phyloP scores from a whole-genome alignment of 2,797 vertebrate species.

The Syngnathus rostellatus region DNA sequence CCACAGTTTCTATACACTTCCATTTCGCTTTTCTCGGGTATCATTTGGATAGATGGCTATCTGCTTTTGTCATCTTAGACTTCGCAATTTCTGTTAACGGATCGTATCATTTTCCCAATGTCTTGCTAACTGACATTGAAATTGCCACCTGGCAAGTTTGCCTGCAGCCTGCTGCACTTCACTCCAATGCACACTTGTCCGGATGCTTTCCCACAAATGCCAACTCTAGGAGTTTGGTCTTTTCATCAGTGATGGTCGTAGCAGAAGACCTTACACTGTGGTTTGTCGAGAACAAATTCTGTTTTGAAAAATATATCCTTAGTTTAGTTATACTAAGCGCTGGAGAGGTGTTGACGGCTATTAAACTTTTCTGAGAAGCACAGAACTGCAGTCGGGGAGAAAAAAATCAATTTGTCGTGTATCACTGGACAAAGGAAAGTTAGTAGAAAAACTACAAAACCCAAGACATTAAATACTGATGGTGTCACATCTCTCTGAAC shows the following conservation, averaged over 20 bases:
- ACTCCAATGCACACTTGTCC: neutral
- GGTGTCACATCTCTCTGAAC: neutral
- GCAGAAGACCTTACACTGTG: neutral
- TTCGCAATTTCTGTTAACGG: neutral
- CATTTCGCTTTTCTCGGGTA: neutral
- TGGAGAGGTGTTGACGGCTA: neutral
- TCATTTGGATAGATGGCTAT: neutral
- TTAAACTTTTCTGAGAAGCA: neutral
- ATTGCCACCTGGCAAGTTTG: neutral
- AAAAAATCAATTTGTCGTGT: neutral
- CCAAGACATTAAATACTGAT: neutral
- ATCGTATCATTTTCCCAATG: neutral
- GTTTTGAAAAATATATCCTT: neutral
- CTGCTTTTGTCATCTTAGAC: neutral
- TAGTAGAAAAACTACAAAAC: neutral
- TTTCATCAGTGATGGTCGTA: neutral
- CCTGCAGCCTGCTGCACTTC: neutral
- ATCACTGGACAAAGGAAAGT: neutral
- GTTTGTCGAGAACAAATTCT: neutral
- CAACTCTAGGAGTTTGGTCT: neutral
- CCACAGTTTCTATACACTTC: neutral
- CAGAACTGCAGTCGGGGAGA: neutral
- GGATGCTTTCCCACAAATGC: neutral
- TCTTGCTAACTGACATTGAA: neutral
- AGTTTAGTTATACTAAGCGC: neutral